Percentiles rank a stretch among this genome's conserved stretches.
These are phyloP conservation scores for Psylliodes chrysocephalus DNA, from an alignment of 2,888 invertebrate genomes.

Conservation along the genomic window DNA sequence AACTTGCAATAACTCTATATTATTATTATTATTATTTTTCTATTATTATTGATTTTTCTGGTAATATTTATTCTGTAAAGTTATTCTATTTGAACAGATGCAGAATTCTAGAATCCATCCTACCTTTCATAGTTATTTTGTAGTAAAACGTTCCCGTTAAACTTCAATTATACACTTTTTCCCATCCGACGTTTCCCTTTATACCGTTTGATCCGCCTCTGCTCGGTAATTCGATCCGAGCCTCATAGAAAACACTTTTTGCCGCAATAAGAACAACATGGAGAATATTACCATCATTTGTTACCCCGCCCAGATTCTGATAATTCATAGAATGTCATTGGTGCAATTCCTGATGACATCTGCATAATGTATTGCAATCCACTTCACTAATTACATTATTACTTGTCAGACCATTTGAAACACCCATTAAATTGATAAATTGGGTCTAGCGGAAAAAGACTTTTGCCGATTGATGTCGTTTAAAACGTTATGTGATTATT, in stretches of 20 bases:
- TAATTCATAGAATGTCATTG: conserved; percentile 42
- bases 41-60: no score
- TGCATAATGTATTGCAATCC: conserved; percentile 42
- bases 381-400: conserved; percentile 44
- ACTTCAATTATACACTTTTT: no score
- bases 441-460: conserved; percentile 19
- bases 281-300: conserved; percentile 33
- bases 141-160: no score
- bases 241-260: conserved; percentile 13
- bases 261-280: conserved; percentile 26
- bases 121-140: no score
- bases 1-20: no score
- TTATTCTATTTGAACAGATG: no score
- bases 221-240: conserved; percentile 23
- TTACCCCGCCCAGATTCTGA: conserved; percentile 34
- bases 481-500: conserved; percentile 18
- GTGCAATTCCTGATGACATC: conserved; percentile 43
- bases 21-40: no score
- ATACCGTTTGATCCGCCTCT: background rate
- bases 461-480: background rate
- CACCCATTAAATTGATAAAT: conserved; percentile 42
- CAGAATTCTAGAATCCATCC: no score
- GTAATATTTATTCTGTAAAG: no score
- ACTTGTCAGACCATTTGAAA: conserved; percentile 39
- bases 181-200: background rate